Evolutionary conservation across 2,797 vertebrate species (phyloP).

Genomic region (Pteronotus mesoamericanus): DNA sequence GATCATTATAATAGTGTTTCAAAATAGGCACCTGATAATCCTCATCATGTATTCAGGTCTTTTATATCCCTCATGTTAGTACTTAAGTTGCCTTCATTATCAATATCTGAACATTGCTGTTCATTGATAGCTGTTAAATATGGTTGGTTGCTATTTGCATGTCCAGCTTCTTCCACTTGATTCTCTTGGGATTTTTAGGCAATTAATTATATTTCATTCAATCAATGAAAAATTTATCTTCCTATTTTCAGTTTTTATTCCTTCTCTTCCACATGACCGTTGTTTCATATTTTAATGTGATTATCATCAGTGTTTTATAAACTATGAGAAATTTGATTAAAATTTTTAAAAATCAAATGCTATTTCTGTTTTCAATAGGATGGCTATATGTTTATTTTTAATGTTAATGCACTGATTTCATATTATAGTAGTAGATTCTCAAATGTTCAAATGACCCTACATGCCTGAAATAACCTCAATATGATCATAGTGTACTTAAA

Average conservation of each 20-base stretch:
- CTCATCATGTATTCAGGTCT: neutral
- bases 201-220: neutral
- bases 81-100: neutral
- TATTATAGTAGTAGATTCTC: neutral
- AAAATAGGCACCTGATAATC: neutral
- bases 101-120: neutral
- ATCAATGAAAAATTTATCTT: neutral
- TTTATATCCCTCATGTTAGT: neutral
- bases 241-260: neutral
- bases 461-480: neutral
- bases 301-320: neutral
- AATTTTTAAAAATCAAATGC: neutral
- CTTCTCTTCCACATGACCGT: neutral
- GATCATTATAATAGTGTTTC: neutral
- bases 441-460: neutral
- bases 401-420: neutral
- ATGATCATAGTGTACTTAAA: neutral
- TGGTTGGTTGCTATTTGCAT: neutral
- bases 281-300: neutral
- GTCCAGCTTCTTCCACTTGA: neutral
- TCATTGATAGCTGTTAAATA: neutral
- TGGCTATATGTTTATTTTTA: neutral
- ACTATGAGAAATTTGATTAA: neutral
- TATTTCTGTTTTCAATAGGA: neutral
- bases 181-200: neutral